Base-by-base conservation (phyloP, 2,888 invertebrate genomes). In the Drosophila kokeensis region DNA sequence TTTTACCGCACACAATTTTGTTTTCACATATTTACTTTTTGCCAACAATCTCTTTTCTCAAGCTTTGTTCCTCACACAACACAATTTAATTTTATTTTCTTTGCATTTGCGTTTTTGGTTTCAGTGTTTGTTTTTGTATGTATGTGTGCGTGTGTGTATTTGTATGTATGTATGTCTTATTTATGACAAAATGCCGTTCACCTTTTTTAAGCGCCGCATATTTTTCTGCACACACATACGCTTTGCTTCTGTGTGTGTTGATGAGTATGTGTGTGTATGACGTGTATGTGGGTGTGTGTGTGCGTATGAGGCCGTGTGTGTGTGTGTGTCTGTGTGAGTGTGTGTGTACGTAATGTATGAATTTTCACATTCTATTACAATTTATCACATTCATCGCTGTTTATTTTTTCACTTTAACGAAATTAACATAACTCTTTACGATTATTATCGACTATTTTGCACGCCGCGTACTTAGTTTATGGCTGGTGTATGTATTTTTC, bases 171-270 rank as follows among this genome's bases (percentile, higher is more conserved):
- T 61, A 27, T 65, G 62, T 65, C 57, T 72, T 81, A 79, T 79
- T 84, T 71, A 77, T 76, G 81, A 89, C 82, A 87, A 87, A 87
- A 81, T 89, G 89, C 86, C 89, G 82, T 91, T 90, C 91, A 91
- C 91, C 91, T 90, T 91, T 87, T 91, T 91, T 84, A 91, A 91
- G 82, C 91, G 90, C 86, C 91, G 91, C 91, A 91, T 91, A 87
- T 85, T 87, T 86, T 87, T 87, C 90, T 87, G 86, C 88, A 87
- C 83, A 85, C 87, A 89, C 86, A 84, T 88, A 85, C 87, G 84
- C 81, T 70, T 74, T 81, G 79, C 78, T 67, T 65, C 52, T 82
- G 60, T 55, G 38, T 54, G 61, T 58, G 36, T 42, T 79, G 58
- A 69, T 58, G 57, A 55, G 60, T 62, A 55, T 66, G 76, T 53